Evolutionary conservation across 1,140 invertebrate species (phyloP), one percentile per base, ranked within the genome.

Genomic region (Cotesia vestalis): DNA sequence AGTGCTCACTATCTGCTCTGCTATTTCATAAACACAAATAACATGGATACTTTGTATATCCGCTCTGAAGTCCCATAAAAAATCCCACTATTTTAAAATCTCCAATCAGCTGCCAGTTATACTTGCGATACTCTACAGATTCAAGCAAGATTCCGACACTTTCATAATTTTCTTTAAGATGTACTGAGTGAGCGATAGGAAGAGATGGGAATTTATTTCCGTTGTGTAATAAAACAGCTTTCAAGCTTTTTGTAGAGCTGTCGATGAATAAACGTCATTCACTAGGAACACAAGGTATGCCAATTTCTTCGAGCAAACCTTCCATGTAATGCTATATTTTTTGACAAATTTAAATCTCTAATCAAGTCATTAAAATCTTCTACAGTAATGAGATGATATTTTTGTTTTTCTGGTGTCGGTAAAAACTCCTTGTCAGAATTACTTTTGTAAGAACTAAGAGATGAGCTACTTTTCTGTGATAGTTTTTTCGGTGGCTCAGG

Each of bases 1-100:
- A 87, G 72, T 87, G 83, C 35, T 75, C 36, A 17, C 69, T 5
- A 72, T 75, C 76, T 34, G 73, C 79, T 71, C 85, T 79, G 68
- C 83, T 88, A 71, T 87, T 78, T 83, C 85, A 88, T 60, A 84
- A 73, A 69, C 85, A 87, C 20, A 88, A 64, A 70, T 79, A 84
- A 75, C 85, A 86, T 1, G 76, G 74, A 73, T 79, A 84, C 69
- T 88, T 88, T 57, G 82, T 88, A 75, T 78, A 88, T 20, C 84
- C 84, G 20, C 77, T 70, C 76, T 87, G 86, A 27, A 84, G 71
- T 66, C 85, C 83, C 52, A 83, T 75, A 20, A 85, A 72, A 74
- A 85, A 79, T 17, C 27, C 73, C 6, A 86, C 69, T 60, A 87
- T 81, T 77, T 84, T 85, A 6, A 85, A 79, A 72, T 85, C 81